Conservation (phyloP, 2,797 vertebrate genomes). For the Lepilemur ruficaudatus region DNA sequence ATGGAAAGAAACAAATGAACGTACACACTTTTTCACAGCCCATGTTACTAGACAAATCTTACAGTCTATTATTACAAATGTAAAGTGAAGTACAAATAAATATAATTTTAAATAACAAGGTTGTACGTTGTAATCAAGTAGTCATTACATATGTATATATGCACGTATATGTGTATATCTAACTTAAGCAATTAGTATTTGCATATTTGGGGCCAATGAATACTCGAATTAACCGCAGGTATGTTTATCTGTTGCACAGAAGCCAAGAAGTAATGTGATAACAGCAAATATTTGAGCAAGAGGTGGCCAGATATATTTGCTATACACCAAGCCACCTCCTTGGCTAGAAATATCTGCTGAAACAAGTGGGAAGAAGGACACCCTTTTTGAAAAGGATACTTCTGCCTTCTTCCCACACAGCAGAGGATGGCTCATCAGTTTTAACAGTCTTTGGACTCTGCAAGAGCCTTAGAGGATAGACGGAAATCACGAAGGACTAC, state of each 20-base stretch:
- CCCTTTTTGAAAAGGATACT: background rate
- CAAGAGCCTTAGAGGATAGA: background rate
- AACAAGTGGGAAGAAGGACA: background rate
- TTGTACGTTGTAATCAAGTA: background rate
- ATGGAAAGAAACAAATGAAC: background rate
- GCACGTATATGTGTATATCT: fast-evolving
- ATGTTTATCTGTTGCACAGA: background rate
- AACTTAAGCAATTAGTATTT: background rate
- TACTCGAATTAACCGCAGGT: no score
- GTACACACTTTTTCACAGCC: background rate
- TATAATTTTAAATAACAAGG: background rate
- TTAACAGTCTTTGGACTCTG: background rate
- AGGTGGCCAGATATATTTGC: background rate
- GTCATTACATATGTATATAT: background rate
- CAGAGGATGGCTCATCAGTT: background rate
- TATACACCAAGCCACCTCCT: background rate
- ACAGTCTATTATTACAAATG: background rate
- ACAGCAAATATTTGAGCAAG: background rate
- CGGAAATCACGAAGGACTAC: background rate
- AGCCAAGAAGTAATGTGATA: background rate
- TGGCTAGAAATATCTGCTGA: background rate
- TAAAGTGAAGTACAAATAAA: background rate
- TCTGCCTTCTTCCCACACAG: background rate
- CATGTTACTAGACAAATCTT: background rate
- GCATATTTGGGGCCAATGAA: background rate